Base-by-base conservation (phyloP, 2,888 invertebrate species). In the Melangyna quadrimaculata region DNA sequence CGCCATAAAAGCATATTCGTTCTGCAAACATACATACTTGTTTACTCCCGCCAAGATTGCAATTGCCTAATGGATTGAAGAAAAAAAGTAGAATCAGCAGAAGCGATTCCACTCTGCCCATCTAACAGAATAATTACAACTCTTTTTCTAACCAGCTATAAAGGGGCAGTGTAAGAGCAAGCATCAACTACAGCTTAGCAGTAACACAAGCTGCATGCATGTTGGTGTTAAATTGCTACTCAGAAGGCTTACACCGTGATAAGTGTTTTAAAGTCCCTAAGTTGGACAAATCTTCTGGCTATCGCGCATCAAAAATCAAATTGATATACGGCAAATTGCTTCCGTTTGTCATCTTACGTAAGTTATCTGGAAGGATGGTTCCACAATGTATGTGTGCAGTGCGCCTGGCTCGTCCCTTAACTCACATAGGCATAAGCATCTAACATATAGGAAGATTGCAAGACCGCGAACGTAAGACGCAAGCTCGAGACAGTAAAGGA, bases 241-340 rank as follows among this genome's bases (percentile, higher is more conserved):
- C 55, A 57, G 22, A 53, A 65, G 65, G 74, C 27, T 59, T 55
- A 29, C 29, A 45, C 45, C 43, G 27, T 35, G 61, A 77, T 40
- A 77, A 24, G 55, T 69, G 71, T 71, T 70, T 70, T 40, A 51
- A 51, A 63, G 55, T 65, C 55, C 51, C 48, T 67, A 59, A 73
- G 72, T 65, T 72, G 63, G 63, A 45, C 57, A 48, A 40, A 65
- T 65, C 65, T 67, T 35, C 27, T 45, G 72, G 67, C 65, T 48
- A 67, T 81, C 48, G 37, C 63, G 40, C 65, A 71, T 78, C 74
- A 74, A 84, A 79, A 75, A 74, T 67, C 78, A 80, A 87, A 83
- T 69, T 83, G 83, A 87, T 87, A 78, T 87, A 87, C 87, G 78
- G 83, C 83, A 87, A 87, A 87, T 87, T 87, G 87, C 87, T 87